phyloP scores from a whole-genome alignment of 2,888 invertebrate genomes.

The Aphodius granarius region DNA sequence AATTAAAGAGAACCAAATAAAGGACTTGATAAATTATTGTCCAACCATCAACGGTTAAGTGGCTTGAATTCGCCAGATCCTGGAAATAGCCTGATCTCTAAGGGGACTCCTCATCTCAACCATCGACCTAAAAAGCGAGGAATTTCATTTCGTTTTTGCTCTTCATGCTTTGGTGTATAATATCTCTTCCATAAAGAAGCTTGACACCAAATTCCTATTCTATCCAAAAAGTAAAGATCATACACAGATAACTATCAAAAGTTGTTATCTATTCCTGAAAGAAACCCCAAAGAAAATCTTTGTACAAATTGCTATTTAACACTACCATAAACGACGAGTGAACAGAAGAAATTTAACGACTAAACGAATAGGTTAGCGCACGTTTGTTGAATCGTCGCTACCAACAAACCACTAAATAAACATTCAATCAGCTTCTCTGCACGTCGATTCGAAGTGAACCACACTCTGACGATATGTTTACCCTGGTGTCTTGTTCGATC shows the following conservation, averaged over 20 bases:
- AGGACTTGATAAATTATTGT: conserved; percentile 9
- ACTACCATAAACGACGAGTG: neutral
- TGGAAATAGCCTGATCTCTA: neutral
- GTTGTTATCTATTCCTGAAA: too few relatives aligned
- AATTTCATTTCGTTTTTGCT: too few relatives aligned
- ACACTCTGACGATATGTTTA: neutral
- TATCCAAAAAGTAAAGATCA: too few relatives aligned
- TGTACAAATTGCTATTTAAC: neutral
- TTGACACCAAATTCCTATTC: too few relatives aligned
- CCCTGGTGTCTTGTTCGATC: neutral
- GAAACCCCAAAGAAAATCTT: too few relatives aligned
- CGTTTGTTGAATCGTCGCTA: neutral
- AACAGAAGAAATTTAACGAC: neutral
- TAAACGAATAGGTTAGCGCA: neutral
- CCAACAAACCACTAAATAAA: neutral
- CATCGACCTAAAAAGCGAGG: neutral
- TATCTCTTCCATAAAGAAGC: too few relatives aligned
- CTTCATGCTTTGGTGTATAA: too few relatives aligned
- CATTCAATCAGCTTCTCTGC: neutral
- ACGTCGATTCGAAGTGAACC: neutral
- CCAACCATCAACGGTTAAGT: neutral
- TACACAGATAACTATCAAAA: too few relatives aligned
- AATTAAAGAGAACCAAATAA: conserved; percentile 10
- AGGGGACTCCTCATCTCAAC: neutral
- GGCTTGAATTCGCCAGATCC: neutral